Base-by-base conservation (phyloP, 2,888 invertebrate genomes). In the Acleris literana region DNA sequence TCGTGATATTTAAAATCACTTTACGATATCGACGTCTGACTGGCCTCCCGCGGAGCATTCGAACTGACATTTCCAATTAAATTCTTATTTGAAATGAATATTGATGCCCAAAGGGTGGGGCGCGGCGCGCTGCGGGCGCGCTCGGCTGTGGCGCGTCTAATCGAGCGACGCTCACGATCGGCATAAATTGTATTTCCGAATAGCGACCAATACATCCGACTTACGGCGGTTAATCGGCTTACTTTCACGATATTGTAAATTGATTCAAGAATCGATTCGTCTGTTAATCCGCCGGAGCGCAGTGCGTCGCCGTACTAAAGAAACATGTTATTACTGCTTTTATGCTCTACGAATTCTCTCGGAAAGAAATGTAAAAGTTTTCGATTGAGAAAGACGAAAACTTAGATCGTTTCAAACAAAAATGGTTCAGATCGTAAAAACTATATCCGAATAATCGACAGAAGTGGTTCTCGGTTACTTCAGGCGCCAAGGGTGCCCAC, bases 11-110 rank as follows among this genome's bases (percentile, higher is more conserved):
- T 65, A 56, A 61, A 65, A 65, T 61, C 60, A 55, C 29, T 55
- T 54, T 55, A 60, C 55, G 60, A 65, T 60, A 65, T 60, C 51
- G 55, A 55, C 55, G 20, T 51, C 48, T 43, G 49, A 48, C 16
- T 33, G 39, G 13, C 13, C 25, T 57, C 65, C 29, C 59, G 49
- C 20, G 17, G 17, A 17, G 56, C 60, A 55, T 43, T 61, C 25
- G 55, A 44, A 65, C 44, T 61, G 65, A 65, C 65, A 51, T 29
- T 55, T 65, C 55, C 60, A 65, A 65, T 65, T 65, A 61, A 65
- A 56, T 65, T 60, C 60, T 65, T 65, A 60, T 65, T 61, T 22
- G 33, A 33, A 44, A 65, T 65, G 55, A 56, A 65, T 61, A 65
- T 65, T 61, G 49, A 65, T 61, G 43, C 20, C 48, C 44, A 18